Percentiles rank a stretch among this genome's conserved stretches.
Evolutionary conservation across 2,797 vertebrate genomes (phyloP).

Genomic region (Rhinogobio ventralis): DNA sequence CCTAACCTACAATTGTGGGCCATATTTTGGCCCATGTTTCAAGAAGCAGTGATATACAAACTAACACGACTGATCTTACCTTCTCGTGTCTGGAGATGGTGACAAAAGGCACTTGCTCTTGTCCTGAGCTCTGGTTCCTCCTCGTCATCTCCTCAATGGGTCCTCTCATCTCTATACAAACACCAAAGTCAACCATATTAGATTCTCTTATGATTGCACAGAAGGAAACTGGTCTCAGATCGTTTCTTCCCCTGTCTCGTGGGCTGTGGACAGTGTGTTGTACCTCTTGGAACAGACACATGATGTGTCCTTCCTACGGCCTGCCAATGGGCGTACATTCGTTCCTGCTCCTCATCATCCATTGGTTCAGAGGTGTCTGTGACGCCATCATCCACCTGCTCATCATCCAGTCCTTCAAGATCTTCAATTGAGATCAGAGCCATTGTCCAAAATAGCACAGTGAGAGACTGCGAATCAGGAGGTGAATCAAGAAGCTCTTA

Average conservation of each 20-base stretch:
- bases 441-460: slow-evolving; percentile 67
- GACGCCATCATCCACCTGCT: slow-evolving; percentile 72
- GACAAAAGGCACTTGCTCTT: slow-evolving; percentile 75
- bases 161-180: slow-evolving; percentile 81
- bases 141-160: slow-evolving; percentile 85
- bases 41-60: neutral
- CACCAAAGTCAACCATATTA: neutral
- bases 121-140: slow-evolving; percentile 71
- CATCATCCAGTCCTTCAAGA: slow-evolving; percentile 78
- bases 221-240: neutral
- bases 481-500: neutral
- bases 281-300: slow-evolving; percentile 83
- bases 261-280: neutral
- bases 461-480: slow-evolving; percentile 5
- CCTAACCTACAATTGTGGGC: neutral
- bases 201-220: neutral
- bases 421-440: slow-evolving; percentile 85
- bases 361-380: slow-evolving; percentile 70
- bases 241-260: neutral
- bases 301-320: slow-evolving; percentile 82
- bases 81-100: slow-evolving; percentile 75
- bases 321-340: slow-evolving; percentile 82
- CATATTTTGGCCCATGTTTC: neutral
- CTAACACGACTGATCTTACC: slow-evolving; percentile 67
- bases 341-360: slow-evolving; percentile 67